These are phyloP conservation scores for Herpailurus yagouaroundi DNA, from an alignment of 2,113 vertebrate genomes.

Conservation along the genomic window DNA sequence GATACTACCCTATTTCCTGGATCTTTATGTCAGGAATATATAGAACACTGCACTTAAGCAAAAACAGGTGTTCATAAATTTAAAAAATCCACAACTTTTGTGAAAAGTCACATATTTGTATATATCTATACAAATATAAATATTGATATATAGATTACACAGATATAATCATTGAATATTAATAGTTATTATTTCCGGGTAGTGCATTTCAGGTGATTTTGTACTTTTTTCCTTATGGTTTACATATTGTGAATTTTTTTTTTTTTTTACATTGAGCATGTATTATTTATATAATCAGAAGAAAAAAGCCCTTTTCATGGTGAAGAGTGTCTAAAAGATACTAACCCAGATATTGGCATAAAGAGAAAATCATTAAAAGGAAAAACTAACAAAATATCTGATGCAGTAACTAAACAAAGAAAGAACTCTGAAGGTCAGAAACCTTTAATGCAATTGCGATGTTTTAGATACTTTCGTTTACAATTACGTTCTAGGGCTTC, in stretches of 20 bases:
- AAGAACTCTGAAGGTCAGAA: neutral
- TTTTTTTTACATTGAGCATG: neutral
- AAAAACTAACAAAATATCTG: neutral
- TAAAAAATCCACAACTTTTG: neutral
- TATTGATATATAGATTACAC: neutral
- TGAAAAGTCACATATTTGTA: neutral
- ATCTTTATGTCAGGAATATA: slow-evolving; percentile 21
- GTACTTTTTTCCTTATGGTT: neutral
- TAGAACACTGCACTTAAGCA: neutral
- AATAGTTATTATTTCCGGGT: neutral
- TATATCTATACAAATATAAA: neutral
- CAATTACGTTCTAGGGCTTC: neutral
- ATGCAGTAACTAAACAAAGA: neutral
- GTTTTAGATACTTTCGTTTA: neutral
- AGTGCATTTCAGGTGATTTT: neutral
- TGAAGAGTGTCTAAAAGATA: slow-evolving; percentile 5
- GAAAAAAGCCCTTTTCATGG: neutral
- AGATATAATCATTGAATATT: neutral
- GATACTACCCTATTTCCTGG: neutral
- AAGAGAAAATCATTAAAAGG: neutral
- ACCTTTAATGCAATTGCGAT: neutral
- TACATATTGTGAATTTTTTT: neutral
- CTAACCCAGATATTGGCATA: neutral
- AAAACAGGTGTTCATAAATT: neutral
- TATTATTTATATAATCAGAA: slow-evolving; percentile 12